Percentiles rank a stretch among this genome's conserved stretches.
These are phyloP conservation scores for Amblyteles armatorius DNA, from an alignment of 2,888 invertebrate species.

Conservation along the genomic window DNA sequence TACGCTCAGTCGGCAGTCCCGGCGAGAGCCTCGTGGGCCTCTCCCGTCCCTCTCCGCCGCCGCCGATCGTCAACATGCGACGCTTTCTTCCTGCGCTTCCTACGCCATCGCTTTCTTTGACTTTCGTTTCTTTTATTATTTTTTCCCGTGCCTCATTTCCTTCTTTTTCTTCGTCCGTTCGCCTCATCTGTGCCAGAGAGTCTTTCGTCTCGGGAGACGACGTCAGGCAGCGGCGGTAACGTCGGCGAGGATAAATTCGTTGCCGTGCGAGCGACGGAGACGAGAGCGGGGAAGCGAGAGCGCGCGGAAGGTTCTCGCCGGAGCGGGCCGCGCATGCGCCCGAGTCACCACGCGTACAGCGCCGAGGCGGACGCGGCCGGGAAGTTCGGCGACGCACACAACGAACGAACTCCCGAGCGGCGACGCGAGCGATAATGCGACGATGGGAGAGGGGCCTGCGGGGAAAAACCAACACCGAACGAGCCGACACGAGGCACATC, in stretches of 20 bases:
- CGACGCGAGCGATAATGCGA: not conserved
- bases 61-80: slow-evolving; percentile 1
- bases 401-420: not conserved
- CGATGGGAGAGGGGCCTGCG: not conserved
- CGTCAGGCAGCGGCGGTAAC: not conserved
- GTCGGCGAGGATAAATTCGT: slow-evolving; percentile 1
- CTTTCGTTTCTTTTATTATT: slow-evolving; percentile 19
- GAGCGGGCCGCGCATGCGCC: slow-evolving; percentile 50
- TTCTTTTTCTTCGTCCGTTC: slow-evolving; percentile 31
- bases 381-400: slow-evolving; percentile 40
- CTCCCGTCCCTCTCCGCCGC: not conserved
- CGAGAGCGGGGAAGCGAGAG: slow-evolving; percentile 34
- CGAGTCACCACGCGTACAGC: slow-evolving; percentile 23
- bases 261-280: slow-evolving; percentile 39
- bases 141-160: not conserved
- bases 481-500: slow-evolving; percentile 30
- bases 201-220: slow-evolving; percentile 25
- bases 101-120: not conserved
- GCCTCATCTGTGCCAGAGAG: slow-evolving; percentile 9
- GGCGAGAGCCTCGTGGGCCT: slow-evolving; percentile 39
- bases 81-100: slow-evolving; percentile 4
- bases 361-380: slow-evolving; percentile 23
- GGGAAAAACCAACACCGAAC: slow-evolving; percentile 12
- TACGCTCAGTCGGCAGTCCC: slow-evolving; percentile 30
- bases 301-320: slow-evolving; percentile 9